Base-by-base conservation (phyloP, 2,797 vertebrate genomes). In the Alosa sapidissima region DNA sequence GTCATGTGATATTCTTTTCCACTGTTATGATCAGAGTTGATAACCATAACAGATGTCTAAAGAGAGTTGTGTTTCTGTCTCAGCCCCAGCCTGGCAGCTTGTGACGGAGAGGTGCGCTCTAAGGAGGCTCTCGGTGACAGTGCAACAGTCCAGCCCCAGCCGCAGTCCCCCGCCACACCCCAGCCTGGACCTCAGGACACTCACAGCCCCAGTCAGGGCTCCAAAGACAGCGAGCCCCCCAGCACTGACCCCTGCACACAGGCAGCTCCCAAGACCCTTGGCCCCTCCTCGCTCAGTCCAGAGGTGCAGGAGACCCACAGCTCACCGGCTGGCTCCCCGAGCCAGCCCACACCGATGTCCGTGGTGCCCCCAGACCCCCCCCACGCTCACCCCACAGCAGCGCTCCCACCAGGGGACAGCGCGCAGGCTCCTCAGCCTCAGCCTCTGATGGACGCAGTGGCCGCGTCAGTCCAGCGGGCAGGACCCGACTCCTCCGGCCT, bases 41-140 rank as follows among this genome's bases (percentile, higher is more conserved):
- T n/a, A n/a, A n/a, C 4, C 0, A 49, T 8, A 49, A 49, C 49
- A 54, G 52, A 54, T 54, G 11, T 55, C 5, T 62, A 58, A 58
- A 75, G 6, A 16, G 16, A 16, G 41, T 78, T 41, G 13, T 78
- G 4, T 90, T 36, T 93, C 11, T 55, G 2, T 85, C 90, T 3
- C 24, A 95, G 93, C 85, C 91, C 93, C 81, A 91, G 92, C 89
- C 90, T 92, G 85, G 92, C 89, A 87, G 89, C 87, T n/a, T 90
- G 88, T 81, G 94, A 94, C 45, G 91, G 90, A 55, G 93, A 94
- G 82, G 91, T 93, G 82, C 91, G 92, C 81, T 93, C 93, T 75
- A 94, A 92, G 47, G 94, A 95, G 86, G 93, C 93, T 9, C 72
- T 45, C 9, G 6, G 41, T 45, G 72, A 78, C 41, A 47, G 16